Evolutionary conservation across 2,113 vertebrate species (phyloP), one percentile per base, ranked within the genome.

Genomic region (Arenaria interpres): DNA sequence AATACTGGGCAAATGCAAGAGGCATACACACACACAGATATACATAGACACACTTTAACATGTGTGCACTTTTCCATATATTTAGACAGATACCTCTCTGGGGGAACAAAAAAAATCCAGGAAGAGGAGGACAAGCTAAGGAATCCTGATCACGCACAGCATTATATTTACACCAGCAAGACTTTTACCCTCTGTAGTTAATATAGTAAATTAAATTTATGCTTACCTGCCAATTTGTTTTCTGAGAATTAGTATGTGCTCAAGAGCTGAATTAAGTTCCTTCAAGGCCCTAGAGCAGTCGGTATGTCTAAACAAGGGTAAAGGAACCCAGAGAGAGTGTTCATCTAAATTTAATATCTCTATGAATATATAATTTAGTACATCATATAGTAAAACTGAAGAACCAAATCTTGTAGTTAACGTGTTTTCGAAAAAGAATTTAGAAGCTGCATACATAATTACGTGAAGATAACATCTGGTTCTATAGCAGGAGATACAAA

Each of bases 281-380:
- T 64, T 68, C 75, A 71, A 74, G 90, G 78, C 90, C 81, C 56
- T 46, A 72, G 23, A 93, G 69, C 77, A 91, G 56, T 32, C 69
- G 84, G 30, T 20, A 17, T 56, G 66, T 37, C 77, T 85, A 93
- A 94, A 89, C 50, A 87, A 54, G 69, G 60, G 85, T 78, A 89
- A 87, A 89, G 54, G n/a, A 88, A 93, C 69, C 56, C 85, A 85
- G 60, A 75, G 57, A 77, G 28, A 45, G 51, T 23, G 33, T 89
- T 97, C 93, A 97, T 97, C 90, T 94, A 94, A 95, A 93, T 97
- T 93, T 97, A 93, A 85, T 87, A 87, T 89, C 77, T 68, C 88
- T 63, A 95, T 95, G 90, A 97, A 95, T 93, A 94, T 67, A 91
- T 91, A 93, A 95, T 93, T 85, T 87, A 94, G 46, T 54, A 88